phyloP scores from a whole-genome alignment of 2,113 vertebrate genomes.

The Anguilla rostrata region DNA sequence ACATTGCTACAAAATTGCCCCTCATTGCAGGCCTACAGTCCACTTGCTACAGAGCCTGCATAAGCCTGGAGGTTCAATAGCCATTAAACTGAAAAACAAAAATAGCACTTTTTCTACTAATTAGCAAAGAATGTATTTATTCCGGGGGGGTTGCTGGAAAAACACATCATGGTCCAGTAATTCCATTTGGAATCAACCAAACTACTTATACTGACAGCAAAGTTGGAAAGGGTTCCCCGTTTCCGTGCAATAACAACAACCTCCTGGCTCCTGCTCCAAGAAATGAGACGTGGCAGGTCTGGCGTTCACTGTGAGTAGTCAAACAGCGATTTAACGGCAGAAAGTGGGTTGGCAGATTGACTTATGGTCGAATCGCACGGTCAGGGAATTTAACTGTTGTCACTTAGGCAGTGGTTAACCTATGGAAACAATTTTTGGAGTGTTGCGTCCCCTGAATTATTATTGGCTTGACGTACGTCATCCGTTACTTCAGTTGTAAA shows the following conservation, averaged over 20 bases:
- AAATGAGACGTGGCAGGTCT: conserved; percentile 6
- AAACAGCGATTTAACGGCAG: background rate
- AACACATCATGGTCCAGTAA: background rate
- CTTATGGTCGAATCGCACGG: background rate
- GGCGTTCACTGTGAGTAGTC: background rate
- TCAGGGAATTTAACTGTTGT: background rate
- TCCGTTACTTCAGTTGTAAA: background rate
- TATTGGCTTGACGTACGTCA: background rate
- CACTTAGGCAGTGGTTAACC: background rate
- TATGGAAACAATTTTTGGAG: background rate
- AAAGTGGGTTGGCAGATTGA: background rate
- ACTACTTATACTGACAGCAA: background rate
- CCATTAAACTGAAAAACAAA: background rate
- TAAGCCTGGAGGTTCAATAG: background rate
- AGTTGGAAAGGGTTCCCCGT: background rate
- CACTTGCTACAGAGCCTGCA: too few relatives aligned
- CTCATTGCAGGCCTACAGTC: background rate
- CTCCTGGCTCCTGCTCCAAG: background rate
- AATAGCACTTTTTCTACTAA: background rate
- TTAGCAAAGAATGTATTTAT: background rate
- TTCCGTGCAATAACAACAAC: background rate
- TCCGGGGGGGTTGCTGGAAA: background rate
- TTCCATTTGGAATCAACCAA: background rate
- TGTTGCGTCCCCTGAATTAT: background rate
- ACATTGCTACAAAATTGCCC: background rate